phyloP scores from a whole-genome alignment of 2,797 vertebrate genomes.

The Ara ararauna region DNA sequence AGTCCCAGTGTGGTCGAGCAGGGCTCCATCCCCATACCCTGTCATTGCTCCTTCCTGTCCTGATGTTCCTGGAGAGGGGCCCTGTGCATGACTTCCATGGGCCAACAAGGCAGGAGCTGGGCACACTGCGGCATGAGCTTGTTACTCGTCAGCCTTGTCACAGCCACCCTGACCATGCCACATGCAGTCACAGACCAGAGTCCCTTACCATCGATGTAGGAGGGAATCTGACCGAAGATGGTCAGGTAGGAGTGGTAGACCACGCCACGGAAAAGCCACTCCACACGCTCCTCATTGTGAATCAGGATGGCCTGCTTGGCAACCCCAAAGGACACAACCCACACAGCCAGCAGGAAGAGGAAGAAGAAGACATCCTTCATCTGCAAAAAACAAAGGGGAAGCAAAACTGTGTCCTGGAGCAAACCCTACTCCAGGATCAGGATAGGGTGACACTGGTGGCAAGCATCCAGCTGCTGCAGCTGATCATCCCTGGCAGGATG shows the following conservation, averaged over 20 bases:
- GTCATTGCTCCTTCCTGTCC: neutral
- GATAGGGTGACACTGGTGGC: neutral
- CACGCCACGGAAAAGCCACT: conserved; percentile 92
- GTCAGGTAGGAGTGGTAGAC: conserved; percentile 94
- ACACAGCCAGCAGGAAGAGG: conserved; percentile 95
- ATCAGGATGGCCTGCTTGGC: conserved; percentile 96
- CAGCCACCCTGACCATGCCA: neutral
- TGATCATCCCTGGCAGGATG: neutral
- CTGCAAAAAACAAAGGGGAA: conserved; percentile 76
- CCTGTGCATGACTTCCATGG: neutral
- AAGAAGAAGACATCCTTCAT: conserved; percentile 99
- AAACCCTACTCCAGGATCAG: neutral
- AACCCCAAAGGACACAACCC: conserved; percentile 96
- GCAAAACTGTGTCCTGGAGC: neutral
- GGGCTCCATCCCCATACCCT: neutral
- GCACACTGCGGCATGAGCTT: rapidly evolving
- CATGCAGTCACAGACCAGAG: rapidly evolving
- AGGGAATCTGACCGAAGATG: conserved; percentile 92
- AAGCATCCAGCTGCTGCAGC: neutral
- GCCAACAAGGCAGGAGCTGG: neutral
- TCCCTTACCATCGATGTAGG: conserved; percentile 87
- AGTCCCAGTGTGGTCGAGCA: rapidly evolving
- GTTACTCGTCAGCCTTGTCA: neutral
- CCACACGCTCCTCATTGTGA: conserved; percentile 88
- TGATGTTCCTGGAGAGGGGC: neutral